Evolutionary conservation across 2,797 vertebrate species (phyloP).

Genomic region (Amblyopsis hoosieri): DNA sequence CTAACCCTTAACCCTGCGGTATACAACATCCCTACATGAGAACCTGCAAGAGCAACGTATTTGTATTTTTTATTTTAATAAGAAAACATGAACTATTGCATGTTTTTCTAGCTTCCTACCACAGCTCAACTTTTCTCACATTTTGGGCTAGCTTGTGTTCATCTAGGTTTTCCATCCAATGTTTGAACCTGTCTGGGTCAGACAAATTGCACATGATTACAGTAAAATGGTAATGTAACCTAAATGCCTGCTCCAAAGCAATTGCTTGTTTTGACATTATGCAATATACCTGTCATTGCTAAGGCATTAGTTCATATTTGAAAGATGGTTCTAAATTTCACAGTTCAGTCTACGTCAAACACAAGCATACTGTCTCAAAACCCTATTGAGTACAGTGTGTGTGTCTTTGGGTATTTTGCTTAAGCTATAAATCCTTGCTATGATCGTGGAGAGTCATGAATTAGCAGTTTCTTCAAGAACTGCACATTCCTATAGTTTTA

Average conservation of each 20-base stretch:
- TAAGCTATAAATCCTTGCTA: too few relatives aligned
- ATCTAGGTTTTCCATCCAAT: neutral
- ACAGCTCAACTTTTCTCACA: neutral
- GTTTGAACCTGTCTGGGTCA: neutral
- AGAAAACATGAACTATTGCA: too few relatives aligned
- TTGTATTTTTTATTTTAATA: too few relatives aligned
- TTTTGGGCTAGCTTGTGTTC: neutral
- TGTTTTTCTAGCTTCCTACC: too few relatives aligned
- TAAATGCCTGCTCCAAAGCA: neutral
- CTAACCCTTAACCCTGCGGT: too few relatives aligned
- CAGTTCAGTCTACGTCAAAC: neutral
- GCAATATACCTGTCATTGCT: neutral
- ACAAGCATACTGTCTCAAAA: neutral
- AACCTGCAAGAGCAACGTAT: too few relatives aligned
- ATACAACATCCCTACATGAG: too few relatives aligned
- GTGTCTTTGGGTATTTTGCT: too few relatives aligned
- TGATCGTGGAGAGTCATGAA: too few relatives aligned
- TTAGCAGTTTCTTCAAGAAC: too few relatives aligned
- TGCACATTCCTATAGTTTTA: too few relatives aligned
- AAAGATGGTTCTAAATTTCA: neutral
- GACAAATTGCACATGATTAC: neutral
- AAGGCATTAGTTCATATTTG: neutral
- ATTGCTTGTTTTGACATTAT: neutral
- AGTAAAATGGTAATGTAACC: neutral
- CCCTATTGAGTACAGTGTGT: neutral